Conservation (phyloP, 2,113 vertebrate species). For the Hemichromis elongatus region DNA sequence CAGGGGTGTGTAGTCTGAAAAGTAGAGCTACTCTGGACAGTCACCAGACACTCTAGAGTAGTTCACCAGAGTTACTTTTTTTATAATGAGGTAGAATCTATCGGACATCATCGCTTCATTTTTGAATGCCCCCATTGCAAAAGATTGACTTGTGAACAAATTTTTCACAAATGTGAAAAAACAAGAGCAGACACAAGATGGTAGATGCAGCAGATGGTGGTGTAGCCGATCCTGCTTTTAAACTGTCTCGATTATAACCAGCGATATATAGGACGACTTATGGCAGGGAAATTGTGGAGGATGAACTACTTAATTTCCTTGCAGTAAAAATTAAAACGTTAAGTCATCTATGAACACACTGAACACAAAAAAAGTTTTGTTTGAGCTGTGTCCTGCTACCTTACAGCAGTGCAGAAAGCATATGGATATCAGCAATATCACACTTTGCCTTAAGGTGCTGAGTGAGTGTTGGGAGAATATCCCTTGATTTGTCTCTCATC, state of each 20-base stretch:
- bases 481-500: neutral
- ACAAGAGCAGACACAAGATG: neutral
- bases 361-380: neutral
- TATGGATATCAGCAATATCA: neutral
- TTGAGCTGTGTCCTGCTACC: neutral
- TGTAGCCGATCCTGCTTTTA: neutral
- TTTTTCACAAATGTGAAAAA: neutral
- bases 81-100: neutral
- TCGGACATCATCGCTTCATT: neutral
- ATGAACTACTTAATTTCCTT: neutral
- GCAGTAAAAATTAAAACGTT: neutral
- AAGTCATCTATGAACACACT: neutral
- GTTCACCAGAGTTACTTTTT: neutral
- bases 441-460: neutral
- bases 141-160: neutral
- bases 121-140: neutral
- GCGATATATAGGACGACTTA: accelerated
- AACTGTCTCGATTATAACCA: neutral
- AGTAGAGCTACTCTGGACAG: neutral
- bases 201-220: neutral
- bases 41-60: neutral
- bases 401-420: neutral
- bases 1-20: neutral
- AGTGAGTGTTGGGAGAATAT: neutral
- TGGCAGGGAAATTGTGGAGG: neutral